Conservation (phyloP, 2,797 vertebrate species). For the Podarcis siculus region DNA sequence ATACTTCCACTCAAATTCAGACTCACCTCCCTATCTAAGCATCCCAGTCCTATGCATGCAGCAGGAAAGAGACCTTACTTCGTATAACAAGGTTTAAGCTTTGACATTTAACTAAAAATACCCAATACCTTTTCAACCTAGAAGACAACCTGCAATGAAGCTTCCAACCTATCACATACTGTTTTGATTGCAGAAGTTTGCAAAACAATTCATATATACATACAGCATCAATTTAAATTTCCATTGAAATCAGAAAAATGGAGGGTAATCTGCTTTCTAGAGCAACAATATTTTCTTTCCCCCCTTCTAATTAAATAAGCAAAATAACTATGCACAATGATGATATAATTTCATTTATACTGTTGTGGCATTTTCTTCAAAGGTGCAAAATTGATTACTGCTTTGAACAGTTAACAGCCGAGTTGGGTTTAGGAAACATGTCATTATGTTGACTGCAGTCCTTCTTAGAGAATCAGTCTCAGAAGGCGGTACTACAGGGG, state of each 20-base stretch:
- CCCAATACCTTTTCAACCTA: neutral
- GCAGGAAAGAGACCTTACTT: neutral
- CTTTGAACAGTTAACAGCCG: conserved; percentile 39
- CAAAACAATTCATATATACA: neutral
- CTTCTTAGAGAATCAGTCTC: too few relatives aligned
- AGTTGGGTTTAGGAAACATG: conserved; percentile 28
- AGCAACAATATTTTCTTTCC: neutral
- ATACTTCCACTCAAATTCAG: neutral
- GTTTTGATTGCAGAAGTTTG: neutral
- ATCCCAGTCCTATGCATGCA: neutral
- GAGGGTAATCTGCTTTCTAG: neutral
- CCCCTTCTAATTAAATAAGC: conserved; percentile 23
- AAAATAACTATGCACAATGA: conserved; percentile 15
- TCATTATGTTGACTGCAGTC: too few relatives aligned
- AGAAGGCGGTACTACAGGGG: too few relatives aligned
- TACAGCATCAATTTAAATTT: neutral
- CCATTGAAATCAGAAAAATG: neutral
- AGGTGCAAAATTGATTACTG: conserved; percentile 3
- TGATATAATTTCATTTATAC: conserved; percentile 31
- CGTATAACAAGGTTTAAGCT: neutral
- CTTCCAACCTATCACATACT: neutral
- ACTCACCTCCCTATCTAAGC: neutral
- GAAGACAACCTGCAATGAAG: too few relatives aligned
- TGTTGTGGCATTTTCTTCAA: conserved; percentile 15
- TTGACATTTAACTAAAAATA: neutral